A percentile compares a stretch with the other conserved stretches of the same genome.
These are phyloP conservation scores for Hecatera dysodea DNA, from an alignment of 2,888 invertebrate species.

Conservation along the genomic window DNA sequence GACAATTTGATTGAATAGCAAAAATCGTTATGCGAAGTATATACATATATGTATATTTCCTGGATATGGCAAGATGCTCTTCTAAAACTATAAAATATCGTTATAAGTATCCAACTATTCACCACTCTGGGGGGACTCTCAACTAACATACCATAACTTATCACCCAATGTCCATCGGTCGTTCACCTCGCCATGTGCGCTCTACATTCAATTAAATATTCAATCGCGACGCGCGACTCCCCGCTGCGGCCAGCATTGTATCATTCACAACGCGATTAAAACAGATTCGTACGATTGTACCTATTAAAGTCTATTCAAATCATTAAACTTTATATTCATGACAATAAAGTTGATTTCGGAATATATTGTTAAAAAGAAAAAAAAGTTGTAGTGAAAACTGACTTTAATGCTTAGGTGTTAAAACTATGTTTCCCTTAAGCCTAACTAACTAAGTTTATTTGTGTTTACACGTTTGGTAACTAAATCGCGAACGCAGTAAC, in stretches of 20 bases:
- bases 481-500: conserved; percentile 15
- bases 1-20: too few relatives aligned
- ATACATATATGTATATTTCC: too few relatives aligned
- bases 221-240: conserved; percentile 77
- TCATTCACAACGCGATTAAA: conserved; percentile 74
- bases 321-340: background rate
- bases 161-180: conserved; percentile 67
- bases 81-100: background rate
- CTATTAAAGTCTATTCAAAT: conserved; percentile 23
- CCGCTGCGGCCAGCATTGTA: conserved; percentile 75
- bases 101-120: background rate
- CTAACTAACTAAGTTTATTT: too few relatives aligned
- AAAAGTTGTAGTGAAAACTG: background rate
- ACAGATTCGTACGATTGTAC: conserved; percentile 72
- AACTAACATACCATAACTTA: conserved; percentile 61
- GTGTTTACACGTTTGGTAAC: background rate
- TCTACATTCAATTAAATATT: conserved; percentile 87
- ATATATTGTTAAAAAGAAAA: background rate
- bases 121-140: background rate
- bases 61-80: too few relatives aligned
- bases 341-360: background rate
- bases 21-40: too few relatives aligned
- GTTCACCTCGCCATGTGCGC: conserved; percentile 75
- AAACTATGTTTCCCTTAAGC: background rate
- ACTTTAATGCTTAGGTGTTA: background rate